Percentiles rank a stretch among this genome's conserved stretches.
These are phyloP conservation scores for Setophaga petechia DNA, from an alignment of 2,113 vertebrate species.

Conservation along the genomic window DNA sequence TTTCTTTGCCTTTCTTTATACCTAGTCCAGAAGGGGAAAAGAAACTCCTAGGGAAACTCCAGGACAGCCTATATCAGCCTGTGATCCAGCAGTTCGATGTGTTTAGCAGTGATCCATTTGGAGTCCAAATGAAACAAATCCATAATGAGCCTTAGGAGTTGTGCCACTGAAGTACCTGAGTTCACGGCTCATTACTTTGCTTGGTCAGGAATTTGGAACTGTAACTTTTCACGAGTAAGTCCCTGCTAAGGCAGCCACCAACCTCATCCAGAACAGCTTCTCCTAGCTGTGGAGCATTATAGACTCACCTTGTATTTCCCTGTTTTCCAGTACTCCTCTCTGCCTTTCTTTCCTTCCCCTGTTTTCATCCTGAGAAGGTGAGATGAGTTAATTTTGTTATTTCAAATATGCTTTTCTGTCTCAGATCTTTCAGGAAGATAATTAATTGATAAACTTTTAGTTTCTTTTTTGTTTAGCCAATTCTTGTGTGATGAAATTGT, in stretches of 20 bases:
- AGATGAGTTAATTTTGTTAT: background rate
- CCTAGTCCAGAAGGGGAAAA: background rate
- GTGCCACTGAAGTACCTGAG: background rate
- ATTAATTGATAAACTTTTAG: background rate
- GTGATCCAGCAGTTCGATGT: background rate
- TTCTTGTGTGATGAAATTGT: constrained; percentile 46
- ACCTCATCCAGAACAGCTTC: background rate
- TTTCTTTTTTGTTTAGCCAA: background rate
- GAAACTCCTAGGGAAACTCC: background rate
- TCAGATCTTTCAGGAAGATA: background rate
- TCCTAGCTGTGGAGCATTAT: background rate
- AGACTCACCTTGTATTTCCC: background rate
- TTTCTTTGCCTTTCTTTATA: constrained; percentile 44
- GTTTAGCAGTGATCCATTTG: background rate
- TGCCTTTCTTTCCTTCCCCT: background rate
- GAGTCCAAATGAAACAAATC: background rate
- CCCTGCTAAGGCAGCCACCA: background rate
- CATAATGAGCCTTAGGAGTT: background rate
- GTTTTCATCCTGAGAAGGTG: background rate
- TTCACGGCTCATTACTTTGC: background rate
- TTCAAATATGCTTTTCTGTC: background rate
- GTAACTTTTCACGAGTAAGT: background rate
- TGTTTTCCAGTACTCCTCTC: background rate
- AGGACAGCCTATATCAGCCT: background rate
- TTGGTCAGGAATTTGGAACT: background rate